Evolutionary conservation across 2,888 invertebrate genomes (phyloP), one percentile per base, ranked within the genome.

Genomic region (Dynastes hyllus): DNA sequence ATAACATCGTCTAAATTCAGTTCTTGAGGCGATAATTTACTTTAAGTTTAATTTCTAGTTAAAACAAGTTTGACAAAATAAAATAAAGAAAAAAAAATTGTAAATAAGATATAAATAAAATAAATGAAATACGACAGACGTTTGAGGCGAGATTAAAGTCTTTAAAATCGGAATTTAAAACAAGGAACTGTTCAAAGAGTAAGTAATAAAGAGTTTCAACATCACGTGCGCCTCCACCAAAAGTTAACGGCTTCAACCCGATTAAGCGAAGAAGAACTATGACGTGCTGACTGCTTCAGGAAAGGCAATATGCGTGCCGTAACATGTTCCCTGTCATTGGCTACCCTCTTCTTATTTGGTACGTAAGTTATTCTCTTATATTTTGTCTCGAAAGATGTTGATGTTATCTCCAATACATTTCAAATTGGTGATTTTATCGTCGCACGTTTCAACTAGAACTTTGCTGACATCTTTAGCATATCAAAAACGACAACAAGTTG

Each of bases 331-430:
- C 80, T 86, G 69, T 83, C 86, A 76, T 84, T 87, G 78, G 84
- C 85, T 80, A 85, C 85, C 77, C 83, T 85, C 80, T 85, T 86
- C 82, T 83, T 86, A 78, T 86, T 85, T 78, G 86, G 86, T 86
- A 85, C 82, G 85, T 86, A 80, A 55, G 58, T 73, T 61, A 73
- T 58, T 61, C 55, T 40, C 40, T 65, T 29, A 65, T 9, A 29
- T n/a, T 37, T 65, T 65, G 37, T 37, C 9, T 45, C 45, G 9
- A 45, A 45, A 5, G 8, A 45, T 45, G 9, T 9, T 45, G 45
- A 45, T 45, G 45, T 32, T 32, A 32, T 32, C 45, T 45, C 11
- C 2, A 8, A 45, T 45, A 45, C 8, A 45, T 45, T 45, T 45
- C 11, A 45, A 45, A 8, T 8, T 45, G 45, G 9, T 1, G 2